A percentile compares a stretch with the other conserved stretches of the same genome.
Conservation (phyloP, 2,113 vertebrate species). For the Ceyx melanurus region DNA sequence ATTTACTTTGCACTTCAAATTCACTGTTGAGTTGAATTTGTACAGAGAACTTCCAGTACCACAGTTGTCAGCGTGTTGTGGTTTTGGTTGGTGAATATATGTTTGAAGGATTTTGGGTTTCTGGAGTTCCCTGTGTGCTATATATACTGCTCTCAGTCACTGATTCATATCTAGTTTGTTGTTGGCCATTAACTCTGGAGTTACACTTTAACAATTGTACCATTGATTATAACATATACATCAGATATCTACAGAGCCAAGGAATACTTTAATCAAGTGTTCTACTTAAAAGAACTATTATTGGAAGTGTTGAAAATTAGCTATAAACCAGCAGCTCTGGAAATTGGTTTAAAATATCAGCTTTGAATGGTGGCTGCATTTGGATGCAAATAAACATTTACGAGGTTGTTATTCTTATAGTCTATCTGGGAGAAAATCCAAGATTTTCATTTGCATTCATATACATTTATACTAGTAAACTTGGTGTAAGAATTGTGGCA, state of each 20-base stretch:
- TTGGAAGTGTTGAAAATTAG: neutral
- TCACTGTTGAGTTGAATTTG: neutral
- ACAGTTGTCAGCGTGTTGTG: neutral
- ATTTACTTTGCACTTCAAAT: neutral
- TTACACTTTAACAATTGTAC: neutral
- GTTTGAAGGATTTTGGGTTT: neutral
- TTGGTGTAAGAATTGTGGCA: neutral
- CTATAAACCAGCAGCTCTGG: neutral
- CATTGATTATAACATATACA: neutral
- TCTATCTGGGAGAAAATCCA: constrained; percentile 42
- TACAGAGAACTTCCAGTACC: neutral
- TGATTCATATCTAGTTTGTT: neutral
- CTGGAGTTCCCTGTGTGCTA: neutral
- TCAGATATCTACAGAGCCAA: neutral
- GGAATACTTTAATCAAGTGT: constrained; percentile 3
- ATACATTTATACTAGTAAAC: neutral
- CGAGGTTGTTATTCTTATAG: constrained; percentile 40
- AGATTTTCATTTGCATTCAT: neutral
- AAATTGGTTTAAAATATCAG: constrained; percentile 1
- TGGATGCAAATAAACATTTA: constrained; percentile 50
- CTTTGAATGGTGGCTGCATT: neutral
- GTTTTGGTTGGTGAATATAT: neutral
- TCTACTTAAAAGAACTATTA: neutral
- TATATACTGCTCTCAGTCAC: neutral
- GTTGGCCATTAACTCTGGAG: neutral